Evolutionary conservation across 2,888 invertebrate genomes (phyloP), one percentile per base, ranked within the genome.

Genomic region (Norana najaformis): DNA sequence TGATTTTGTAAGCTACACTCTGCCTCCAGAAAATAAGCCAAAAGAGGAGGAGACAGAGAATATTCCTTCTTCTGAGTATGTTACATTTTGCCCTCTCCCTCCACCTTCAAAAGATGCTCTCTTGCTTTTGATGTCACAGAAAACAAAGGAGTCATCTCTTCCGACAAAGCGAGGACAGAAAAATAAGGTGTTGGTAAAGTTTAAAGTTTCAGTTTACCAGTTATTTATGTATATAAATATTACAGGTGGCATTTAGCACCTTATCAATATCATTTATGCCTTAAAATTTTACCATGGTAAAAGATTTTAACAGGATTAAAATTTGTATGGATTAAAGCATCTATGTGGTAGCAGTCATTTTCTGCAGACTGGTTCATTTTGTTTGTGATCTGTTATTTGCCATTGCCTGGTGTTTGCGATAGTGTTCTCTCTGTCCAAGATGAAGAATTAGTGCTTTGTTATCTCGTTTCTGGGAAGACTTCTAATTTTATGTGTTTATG

Each of bases 101-200:
- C 85, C 6, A 6, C 20, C 37, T 35, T 85, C 85, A 36, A 35
- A 37, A 18, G 85, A 85, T 85, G 85, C 85, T 85, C 35, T 85
- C 85, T 16, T 37, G 85, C 36, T 85, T 16, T 23, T 85, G 20
- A 85, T 85, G 85, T 85, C 85, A 23, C 85, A 85, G 85, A 85
- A 36, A 35, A 37, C 36, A 36, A 85, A 85, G 85, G 36, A 35
- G 85, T 85, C 85, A 6, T 35, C 37, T 85, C 85, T 85, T 35
- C 34, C 85, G 20, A 37, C 85, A 85, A 36, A 5, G 16, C 36
- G 4, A 6, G 85, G 85, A 35, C 34, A 37, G 85, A 85, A 85
- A 85, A 85, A 85, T 16, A 85, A 85, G 23, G 37, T 85, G 85
- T 85, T 35, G 35, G 85, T 85, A 69, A 69, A 69, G n/a, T 69